phyloP scores from a whole-genome alignment of 1,140 invertebrate species.

The Helicoverpa armigera region DNA sequence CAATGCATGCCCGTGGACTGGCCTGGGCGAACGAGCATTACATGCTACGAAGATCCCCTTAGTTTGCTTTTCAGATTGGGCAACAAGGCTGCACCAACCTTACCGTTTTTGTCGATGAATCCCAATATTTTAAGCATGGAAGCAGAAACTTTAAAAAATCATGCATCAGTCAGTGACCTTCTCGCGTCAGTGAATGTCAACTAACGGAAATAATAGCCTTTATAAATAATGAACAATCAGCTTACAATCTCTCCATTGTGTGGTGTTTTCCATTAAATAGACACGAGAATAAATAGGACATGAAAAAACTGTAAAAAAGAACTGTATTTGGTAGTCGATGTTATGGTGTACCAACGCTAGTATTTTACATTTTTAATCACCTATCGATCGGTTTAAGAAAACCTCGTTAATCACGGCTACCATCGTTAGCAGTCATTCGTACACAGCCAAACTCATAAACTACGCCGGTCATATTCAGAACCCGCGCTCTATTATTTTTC shows the following conservation, averaged over 20 bases:
- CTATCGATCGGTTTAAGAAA: background rate
- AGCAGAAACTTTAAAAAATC: no score
- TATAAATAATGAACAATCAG: slow-evolving; percentile 32
- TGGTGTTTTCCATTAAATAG: slow-evolving; percentile 3
- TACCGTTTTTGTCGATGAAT: slow-evolving; percentile 6
- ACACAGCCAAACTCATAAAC: slow-evolving; percentile 21
- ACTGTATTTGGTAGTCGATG: background rate
- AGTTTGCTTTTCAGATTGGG: slow-evolving; percentile 18
- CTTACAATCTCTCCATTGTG: slow-evolving; percentile 26
- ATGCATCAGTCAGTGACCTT: slow-evolving; percentile 7
- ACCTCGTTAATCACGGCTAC: slow-evolving; percentile 14
- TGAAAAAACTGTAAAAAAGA: slow-evolving; percentile 16
- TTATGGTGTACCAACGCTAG: background rate
- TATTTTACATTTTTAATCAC: background rate
- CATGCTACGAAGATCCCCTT: slow-evolving; percentile 9
- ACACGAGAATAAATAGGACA: slow-evolving; percentile 2
- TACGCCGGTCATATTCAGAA: slow-evolving; percentile 12
- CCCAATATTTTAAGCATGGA: background rate
- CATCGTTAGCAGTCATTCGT: slow-evolving; percentile 23
- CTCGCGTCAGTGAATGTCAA: slow-evolving; percentile 8
- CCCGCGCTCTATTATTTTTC: background rate
- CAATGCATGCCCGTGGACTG: slow-evolving; percentile 22
- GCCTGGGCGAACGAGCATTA: slow-evolving; percentile 6
- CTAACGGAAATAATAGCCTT: slow-evolving; percentile 16
- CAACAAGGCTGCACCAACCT: slow-evolving; percentile 10